These are phyloP conservation scores for Thunnus albacares DNA, from an alignment of 2,797 vertebrate genomes.

Conservation along the genomic window DNA sequence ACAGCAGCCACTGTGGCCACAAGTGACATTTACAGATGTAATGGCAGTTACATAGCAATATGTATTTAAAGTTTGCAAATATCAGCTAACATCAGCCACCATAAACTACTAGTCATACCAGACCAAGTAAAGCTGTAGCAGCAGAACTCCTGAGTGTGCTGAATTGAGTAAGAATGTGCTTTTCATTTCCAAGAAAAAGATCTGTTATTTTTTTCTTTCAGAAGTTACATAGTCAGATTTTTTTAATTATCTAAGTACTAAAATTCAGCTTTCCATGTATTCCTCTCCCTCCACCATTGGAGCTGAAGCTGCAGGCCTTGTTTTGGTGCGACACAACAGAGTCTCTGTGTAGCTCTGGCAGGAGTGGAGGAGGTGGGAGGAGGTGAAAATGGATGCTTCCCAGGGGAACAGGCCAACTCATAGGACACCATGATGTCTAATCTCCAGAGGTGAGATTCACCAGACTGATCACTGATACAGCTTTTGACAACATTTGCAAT, in stretches of 20 bases:
- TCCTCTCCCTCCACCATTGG: not conserved
- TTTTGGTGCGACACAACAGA: slow-evolving; percentile 69
- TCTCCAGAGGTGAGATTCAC: slow-evolving; percentile 36
- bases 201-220: too few species aligned
- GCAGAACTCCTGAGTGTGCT: too few species aligned
- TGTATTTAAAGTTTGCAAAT: too few species aligned
- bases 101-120: too few species aligned
- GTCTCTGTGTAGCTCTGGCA: slow-evolving; percentile 68
- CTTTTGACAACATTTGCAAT: not conserved
- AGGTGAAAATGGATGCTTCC: slow-evolving; percentile 63
- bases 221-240: not conserved
- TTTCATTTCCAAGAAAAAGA: too few species aligned
- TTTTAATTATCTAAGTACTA: not conserved
- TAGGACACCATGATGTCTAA: slow-evolving; percentile 28
- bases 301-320: slow-evolving; percentile 38
- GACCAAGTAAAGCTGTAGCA: too few species aligned
- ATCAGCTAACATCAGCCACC: too few species aligned
- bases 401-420: slow-evolving; percentile 36
- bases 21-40: too few species aligned
- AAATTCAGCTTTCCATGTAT: not conserved
- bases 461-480: slow-evolving; percentile 12
- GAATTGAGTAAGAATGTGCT: too few species aligned
- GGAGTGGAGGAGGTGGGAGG: slow-evolving; percentile 30
- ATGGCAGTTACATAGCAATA: too few species aligned
- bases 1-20: too few species aligned